Conservation (phyloP, 2,888 invertebrate species). For the Himalopsyche japonica region DNA sequence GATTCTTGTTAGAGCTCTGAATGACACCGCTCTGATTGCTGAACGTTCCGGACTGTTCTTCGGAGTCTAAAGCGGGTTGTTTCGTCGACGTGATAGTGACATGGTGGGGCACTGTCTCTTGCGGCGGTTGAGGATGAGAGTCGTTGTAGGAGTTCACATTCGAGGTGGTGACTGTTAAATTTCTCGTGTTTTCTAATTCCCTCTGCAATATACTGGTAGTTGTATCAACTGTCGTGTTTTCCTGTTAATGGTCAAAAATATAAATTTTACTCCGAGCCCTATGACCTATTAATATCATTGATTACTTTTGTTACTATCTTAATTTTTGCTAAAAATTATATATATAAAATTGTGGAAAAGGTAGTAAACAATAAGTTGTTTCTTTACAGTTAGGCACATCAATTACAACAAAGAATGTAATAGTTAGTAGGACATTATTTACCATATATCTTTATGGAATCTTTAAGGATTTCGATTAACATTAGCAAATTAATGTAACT, state of each 20-base stretch:
- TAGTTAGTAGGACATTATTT: too few relatives aligned
- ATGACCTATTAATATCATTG: too few relatives aligned
- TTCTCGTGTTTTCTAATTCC: conserved; percentile 37
- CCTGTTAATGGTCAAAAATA: conserved; percentile 20
- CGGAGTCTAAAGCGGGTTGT: not conserved
- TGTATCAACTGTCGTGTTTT: conserved; percentile 17
- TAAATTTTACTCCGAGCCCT: too few relatives aligned
- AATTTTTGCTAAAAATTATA: too few relatives aligned
- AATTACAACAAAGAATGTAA: too few relatives aligned
- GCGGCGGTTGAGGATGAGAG: conserved; percentile 14
- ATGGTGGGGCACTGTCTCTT: conserved; percentile 26
- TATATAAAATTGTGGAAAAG: too few relatives aligned
- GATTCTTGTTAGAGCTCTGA: conserved; percentile 27
- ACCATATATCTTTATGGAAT: too few relatives aligned
- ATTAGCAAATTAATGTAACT: too few relatives aligned
- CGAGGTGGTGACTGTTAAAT: conserved; percentile 35
- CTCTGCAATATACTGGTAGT: conserved; percentile 37
- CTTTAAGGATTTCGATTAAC: too few relatives aligned
- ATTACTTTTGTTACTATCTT: too few relatives aligned
- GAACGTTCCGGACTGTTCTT: conserved; percentile 9
- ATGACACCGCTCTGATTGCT: conserved; percentile 28
- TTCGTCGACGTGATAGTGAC: conserved; percentile 36
- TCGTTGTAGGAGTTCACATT: conserved; percentile 24
- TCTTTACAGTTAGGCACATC: too few relatives aligned
- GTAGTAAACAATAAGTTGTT: too few relatives aligned